Conservation (phyloP, 2,797 vertebrate species). For the Limosa lapponica region DNA sequence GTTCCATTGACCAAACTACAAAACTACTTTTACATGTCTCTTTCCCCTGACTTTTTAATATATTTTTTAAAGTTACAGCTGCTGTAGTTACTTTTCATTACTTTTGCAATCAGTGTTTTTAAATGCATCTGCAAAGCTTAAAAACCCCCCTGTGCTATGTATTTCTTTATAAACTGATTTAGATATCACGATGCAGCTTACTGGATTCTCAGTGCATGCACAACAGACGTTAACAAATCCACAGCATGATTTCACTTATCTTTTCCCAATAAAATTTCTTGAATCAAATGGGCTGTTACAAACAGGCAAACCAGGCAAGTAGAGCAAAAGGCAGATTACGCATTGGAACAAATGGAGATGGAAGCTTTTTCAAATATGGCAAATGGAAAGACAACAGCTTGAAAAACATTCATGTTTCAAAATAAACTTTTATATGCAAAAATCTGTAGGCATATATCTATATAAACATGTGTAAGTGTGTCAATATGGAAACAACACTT, state of each 20-base stretch:
- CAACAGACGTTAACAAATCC: background rate
- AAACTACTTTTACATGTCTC: background rate
- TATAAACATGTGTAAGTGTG: background rate
- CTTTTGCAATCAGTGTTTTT: background rate
- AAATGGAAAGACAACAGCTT: background rate
- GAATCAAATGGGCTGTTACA: background rate
- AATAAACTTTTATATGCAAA: background rate
- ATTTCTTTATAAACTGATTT: background rate
- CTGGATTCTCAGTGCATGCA: background rate
- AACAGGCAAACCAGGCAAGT: background rate
- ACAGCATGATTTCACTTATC: background rate
- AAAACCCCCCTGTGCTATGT: accelerated
- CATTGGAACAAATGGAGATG: background rate
- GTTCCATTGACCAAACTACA: background rate
- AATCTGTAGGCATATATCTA: background rate
- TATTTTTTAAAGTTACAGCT: background rate
- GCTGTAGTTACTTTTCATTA: background rate
- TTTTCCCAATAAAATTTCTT: background rate
- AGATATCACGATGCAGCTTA: background rate
- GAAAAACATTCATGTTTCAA: background rate
- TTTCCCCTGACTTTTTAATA: background rate
- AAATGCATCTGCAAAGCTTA: background rate
- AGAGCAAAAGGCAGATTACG: background rate
- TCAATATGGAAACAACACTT: background rate
- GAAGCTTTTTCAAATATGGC: background rate